Evolutionary conservation across 2,113 vertebrate species (phyloP).

Genomic region (Neodontobutis hainanensis): DNA sequence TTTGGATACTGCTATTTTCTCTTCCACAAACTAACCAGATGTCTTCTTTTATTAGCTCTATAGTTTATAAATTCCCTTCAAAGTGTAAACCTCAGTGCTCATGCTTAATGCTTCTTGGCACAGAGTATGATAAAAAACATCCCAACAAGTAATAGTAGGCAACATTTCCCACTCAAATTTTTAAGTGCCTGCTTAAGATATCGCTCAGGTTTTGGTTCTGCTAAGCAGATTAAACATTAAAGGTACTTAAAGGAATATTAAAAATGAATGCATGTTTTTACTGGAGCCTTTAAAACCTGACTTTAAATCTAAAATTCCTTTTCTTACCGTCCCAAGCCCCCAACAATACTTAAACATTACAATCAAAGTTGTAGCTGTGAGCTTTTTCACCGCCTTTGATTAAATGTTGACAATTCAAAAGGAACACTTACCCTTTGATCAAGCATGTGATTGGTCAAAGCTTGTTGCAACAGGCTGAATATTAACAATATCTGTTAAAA

Average conservation of each 20-base stretch:
- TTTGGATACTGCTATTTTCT: background rate
- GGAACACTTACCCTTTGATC: no score
- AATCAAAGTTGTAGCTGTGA: no score
- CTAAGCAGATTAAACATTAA: no score
- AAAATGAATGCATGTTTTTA: background rate
- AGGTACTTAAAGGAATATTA: background rate
- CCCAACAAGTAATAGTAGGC: background rate
- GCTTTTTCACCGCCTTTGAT: background rate
- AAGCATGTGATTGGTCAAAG: no score
- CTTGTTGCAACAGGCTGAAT: no score
- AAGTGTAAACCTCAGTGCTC: background rate
- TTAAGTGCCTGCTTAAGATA: background rate
- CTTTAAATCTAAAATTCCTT: no score
- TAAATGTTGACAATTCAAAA: background rate
- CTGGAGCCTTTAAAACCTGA: background rate
- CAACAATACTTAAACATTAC: no score
- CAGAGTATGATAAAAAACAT: background rate
- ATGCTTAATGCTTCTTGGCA: background rate
- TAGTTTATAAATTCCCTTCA: background rate
- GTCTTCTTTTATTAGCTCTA: background rate
- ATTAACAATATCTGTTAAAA: no score
- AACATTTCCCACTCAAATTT: background rate
- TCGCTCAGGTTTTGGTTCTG: background rate
- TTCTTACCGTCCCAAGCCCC: no score
- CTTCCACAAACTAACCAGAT: slow-evolving; percentile 4